Evolutionary conservation across 2,797 vertebrate species (phyloP), one percentile per base, ranked within the genome.

Genomic region (Neosalanx taihuensis): DNA sequence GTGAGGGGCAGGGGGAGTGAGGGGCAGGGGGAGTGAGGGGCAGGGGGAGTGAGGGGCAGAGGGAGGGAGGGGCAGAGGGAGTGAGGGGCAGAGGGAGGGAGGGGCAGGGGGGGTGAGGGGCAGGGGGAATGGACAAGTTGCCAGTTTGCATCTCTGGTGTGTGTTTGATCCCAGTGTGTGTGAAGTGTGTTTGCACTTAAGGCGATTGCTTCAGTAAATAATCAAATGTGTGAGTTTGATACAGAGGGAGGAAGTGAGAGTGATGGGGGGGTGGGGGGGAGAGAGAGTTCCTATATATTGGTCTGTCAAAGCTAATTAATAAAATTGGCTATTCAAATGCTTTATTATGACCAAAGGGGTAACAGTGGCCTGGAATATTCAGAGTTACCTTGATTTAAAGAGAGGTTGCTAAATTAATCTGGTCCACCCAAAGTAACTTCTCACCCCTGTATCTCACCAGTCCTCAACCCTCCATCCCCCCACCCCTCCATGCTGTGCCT

Each of bases 151-250:
- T 58, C 69, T 3, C 62, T 26, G 20, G 12, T 15, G 18, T 2
- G 13, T 23, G 15, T 29, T 51, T 30, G 71, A 60, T 68, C 61
- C 15, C 53, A 72, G 71, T 56, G 23, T 23, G 37, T 67, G 73
- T 15, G 26, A 69, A 6, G 37, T 2, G 31, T 61, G 66, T 78
- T 69, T 71, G 63, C 76, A 78, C 67, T 83, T 73, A 72, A 64
- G 71, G 0, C 37, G 70, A 80, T 78, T 80, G 63, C 65, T 72
- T 58, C 46, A 46, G 61, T 76, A 62, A 70, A 59, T 78, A 73
- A 81, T 78, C 51, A 67, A 33, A 71, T 73, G 75, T 56, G 23
- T 37, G 67, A 35, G 46, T 23, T 64, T 17, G 35, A 53, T 73
- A 63, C 68, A 72, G 74, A 57, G 33, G 1, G 0, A 9, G 12